Evolutionary conservation across 1,140 invertebrate species (phyloP).

Genomic region (Drosophila kohkoa): DNA sequence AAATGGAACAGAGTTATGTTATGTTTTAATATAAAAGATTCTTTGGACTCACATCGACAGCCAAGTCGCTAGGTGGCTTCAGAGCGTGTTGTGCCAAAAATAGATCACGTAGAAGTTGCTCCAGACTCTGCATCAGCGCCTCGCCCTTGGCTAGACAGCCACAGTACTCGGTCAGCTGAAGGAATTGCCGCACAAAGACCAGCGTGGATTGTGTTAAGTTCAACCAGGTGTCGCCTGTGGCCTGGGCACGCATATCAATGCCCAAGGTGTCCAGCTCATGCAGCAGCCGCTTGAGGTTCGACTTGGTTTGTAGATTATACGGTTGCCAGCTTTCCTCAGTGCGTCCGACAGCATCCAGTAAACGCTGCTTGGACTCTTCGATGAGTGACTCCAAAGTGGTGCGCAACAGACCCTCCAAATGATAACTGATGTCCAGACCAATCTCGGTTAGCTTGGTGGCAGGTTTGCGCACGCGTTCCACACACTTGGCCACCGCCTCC

Average conservation of each 20-base stretch:
- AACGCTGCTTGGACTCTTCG: constrained; percentile 82
- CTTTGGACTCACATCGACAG: constrained; percentile 74
- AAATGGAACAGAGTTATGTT: constrained; percentile 11
- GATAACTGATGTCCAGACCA: constrained; percentile 90
- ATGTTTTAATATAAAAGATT: neutral
- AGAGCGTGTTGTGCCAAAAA: constrained; percentile 75
- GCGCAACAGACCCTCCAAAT: constrained; percentile 92
- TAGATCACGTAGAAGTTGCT: constrained; percentile 70
- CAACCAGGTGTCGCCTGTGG: constrained; percentile 83
- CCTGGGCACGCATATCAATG: constrained; percentile 80
- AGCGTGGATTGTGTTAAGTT: constrained; percentile 83
- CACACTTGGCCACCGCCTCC: constrained; percentile 94
- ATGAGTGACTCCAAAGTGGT: constrained; percentile 87
- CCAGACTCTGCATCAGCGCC: constrained; percentile 67
- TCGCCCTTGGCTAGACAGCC: constrained; percentile 77
- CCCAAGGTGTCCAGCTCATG: constrained; percentile 85
- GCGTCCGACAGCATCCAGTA: constrained; percentile 89
- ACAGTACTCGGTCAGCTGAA: constrained; percentile 78
- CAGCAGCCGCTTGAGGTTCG: constrained; percentile 85
- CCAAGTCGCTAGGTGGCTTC: constrained; percentile 72
- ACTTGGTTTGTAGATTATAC: constrained; percentile 88
- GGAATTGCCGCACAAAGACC: constrained; percentile 77
- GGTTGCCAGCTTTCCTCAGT: constrained; percentile 91
- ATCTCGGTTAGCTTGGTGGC: constrained; percentile 89
- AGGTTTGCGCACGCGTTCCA: constrained; percentile 91